Evolutionary conservation across 2,888 invertebrate species (phyloP).

Genomic region (Watsonalla binaria): DNA sequence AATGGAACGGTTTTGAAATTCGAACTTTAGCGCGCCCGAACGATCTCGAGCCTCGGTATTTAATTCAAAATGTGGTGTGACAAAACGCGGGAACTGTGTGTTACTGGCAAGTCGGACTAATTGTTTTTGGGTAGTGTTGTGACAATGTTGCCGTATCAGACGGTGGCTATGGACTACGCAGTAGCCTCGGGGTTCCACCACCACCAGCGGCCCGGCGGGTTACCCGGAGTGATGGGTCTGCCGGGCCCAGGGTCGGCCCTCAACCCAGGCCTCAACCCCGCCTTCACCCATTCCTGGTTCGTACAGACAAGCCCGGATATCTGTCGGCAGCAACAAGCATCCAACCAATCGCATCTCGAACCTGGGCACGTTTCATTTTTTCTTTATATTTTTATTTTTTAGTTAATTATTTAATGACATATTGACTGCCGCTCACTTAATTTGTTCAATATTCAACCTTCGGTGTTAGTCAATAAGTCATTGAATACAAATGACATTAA

Average conservation of each 20-base stretch:
- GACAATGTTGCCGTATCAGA: slow-evolving; percentile 91
- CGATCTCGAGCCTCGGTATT: slow-evolving; percentile 17
- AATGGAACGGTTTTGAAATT: slow-evolving; percentile 37
- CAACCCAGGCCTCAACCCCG: slow-evolving; percentile 80
- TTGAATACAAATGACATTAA: slow-evolving; percentile 16
- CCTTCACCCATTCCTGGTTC: slow-evolving; percentile 97
- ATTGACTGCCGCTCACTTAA: slow-evolving; percentile 14
- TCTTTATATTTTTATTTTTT: slow-evolving; percentile 72
- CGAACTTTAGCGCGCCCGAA: slow-evolving; percentile 10
- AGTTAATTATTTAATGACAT: slow-evolving; percentile 30
- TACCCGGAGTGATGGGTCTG: slow-evolving; percentile 79
- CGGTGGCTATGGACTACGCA: slow-evolving; percentile 92
- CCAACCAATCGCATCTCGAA: slow-evolving; percentile 89
- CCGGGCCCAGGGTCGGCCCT: slow-evolving; percentile 71
- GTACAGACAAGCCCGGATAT: slow-evolving; percentile 93
- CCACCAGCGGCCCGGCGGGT: slow-evolving; percentile 73
- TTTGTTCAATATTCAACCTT: neutral
- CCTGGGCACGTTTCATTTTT: slow-evolving; percentile 91
- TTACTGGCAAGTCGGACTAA: slow-evolving; percentile 35
- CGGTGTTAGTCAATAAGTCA: slow-evolving; percentile 19
- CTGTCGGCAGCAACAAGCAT: slow-evolving; percentile 90
- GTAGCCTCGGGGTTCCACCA: slow-evolving; percentile 77
- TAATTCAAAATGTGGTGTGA: slow-evolving; percentile 41
- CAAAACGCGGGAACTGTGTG: slow-evolving; percentile 39
- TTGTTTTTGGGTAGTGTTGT: slow-evolving; percentile 36